Evolutionary conservation across 2,797 vertebrate species (phyloP).

Genomic region (Danio kyathit): DNA sequence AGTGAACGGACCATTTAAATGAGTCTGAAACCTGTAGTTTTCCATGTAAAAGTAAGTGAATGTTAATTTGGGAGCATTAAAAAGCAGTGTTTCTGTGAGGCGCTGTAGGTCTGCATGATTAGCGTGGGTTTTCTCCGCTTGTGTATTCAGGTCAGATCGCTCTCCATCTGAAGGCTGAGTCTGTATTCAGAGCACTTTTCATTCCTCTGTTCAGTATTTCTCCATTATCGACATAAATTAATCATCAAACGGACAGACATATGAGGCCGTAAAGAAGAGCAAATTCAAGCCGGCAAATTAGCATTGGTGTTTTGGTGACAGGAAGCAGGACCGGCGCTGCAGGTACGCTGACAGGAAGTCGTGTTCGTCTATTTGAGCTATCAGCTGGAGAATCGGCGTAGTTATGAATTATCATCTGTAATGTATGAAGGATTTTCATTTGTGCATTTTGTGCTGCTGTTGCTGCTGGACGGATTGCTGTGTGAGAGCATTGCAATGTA

Average conservation of each 20-base stretch:
- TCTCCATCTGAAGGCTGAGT: conserved; percentile 46
- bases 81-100: too few species aligned
- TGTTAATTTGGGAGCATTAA: too few species aligned
- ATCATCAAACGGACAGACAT: conserved; percentile 58
- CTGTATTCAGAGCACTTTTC: conserved; percentile 45
- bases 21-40: conserved; percentile 64
- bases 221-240: conserved; percentile 58
- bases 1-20: conserved; percentile 8
- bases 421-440: conserved; percentile 72
- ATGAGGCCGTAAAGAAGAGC: conserved; percentile 28
- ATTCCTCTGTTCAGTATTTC: conserved; percentile 54
- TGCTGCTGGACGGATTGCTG: conserved; percentile 71
- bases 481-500: conserved; percentile 57
- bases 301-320: conserved; percentile 41
- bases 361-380: conserved; percentile 61
- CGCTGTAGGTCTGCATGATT: too few species aligned
- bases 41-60: not conserved
- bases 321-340: not conserved
- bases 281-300: conserved; percentile 43
- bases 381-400: conserved; percentile 59
- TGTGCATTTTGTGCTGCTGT: conserved; percentile 61
- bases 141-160: conserved; percentile 53
- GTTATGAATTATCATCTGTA: conserved; percentile 65
- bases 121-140: conserved; percentile 37
- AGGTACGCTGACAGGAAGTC: conserved; percentile 33